Conservation (phyloP, 2,888 invertebrate species). For the Petrolisthes manimaculis region DNA sequence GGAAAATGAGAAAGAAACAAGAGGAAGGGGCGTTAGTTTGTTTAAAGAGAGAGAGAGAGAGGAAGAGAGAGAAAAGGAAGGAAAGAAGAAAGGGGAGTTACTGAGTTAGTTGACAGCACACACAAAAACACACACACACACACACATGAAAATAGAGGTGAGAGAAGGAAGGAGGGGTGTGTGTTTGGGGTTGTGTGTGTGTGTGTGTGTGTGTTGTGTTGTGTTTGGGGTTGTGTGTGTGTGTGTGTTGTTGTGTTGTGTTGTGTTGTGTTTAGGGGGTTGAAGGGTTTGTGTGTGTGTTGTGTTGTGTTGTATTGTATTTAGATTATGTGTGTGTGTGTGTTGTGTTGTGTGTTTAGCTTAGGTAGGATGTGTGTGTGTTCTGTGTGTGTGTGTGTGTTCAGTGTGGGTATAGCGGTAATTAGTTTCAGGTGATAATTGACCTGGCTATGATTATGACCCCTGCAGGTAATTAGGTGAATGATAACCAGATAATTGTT, state of each 20-base stretch:
- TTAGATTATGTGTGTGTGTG: slow-evolving; percentile 28
- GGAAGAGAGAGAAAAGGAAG: neutral
- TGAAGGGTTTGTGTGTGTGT: too few relatives aligned
- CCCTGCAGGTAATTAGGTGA: neutral
- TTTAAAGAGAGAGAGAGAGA: neutral
- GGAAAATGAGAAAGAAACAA: neutral
- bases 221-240: slow-evolving; percentile 11
- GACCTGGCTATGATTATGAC: slow-evolving; percentile 1
- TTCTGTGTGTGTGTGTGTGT: neutral
- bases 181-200: too few relatives aligned
- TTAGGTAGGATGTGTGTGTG: too few relatives aligned
- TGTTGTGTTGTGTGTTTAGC: neutral
- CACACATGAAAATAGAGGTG: neutral
- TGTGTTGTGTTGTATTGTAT: too few relatives aligned
- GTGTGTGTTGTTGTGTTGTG: too few relatives aligned
- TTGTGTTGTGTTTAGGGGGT: too few relatives aligned
- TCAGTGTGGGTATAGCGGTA: neutral
- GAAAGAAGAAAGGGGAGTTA: too few relatives aligned
- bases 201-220: neutral
- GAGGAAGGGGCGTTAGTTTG: neutral
- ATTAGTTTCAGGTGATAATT: slow-evolving; percentile 1
- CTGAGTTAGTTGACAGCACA: too few relatives aligned
- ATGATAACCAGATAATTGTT: slow-evolving; percentile 6
- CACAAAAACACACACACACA: too few relatives aligned
- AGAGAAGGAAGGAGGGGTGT: neutral